phyloP scores from a whole-genome alignment of 2,113 vertebrate species.

The Sylvicapra grimmia region DNA sequence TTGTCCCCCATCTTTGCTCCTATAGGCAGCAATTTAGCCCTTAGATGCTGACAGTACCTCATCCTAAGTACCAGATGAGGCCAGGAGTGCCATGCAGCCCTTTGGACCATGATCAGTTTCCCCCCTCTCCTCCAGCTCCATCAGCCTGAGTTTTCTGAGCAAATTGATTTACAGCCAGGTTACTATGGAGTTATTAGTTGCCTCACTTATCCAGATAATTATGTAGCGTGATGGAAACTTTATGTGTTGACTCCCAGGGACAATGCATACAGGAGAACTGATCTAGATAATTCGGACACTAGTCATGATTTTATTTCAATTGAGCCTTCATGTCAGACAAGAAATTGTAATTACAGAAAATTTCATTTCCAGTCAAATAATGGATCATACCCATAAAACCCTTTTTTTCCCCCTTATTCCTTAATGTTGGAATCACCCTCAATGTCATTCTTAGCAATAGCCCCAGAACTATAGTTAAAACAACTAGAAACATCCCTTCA shows the following conservation, averaged over 20 bases:
- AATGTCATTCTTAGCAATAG: not conserved
- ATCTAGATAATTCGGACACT: not conserved
- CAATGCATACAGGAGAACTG: not conserved
- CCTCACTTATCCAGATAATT: not conserved
- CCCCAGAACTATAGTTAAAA: not conserved
- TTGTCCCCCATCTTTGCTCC: not conserved
- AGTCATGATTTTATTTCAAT: slow-evolving; percentile 30
- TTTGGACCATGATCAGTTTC: not conserved
- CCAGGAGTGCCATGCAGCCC: fast-evolving
- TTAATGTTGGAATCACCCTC: not conserved
- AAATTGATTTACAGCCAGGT: not conserved
- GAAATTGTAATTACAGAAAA: slow-evolving; percentile 15
- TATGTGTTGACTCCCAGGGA: not conserved
- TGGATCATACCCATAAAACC: not conserved
- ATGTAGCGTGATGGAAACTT: not conserved
- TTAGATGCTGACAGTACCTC: no score
- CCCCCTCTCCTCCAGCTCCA: not conserved
- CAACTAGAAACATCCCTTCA: not conserved
- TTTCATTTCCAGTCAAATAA: slow-evolving; percentile 33
- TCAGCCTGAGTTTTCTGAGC: not conserved
- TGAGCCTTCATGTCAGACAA: slow-evolving; percentile 25
- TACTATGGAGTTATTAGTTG: not conserved
- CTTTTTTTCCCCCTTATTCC: not conserved
- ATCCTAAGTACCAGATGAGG: not conserved
- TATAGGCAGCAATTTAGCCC: not conserved